Percentiles rank a stretch among this genome's conserved stretches.
Evolutionary conservation across 2,113 vertebrate genomes (phyloP).

Genomic region (Cisticola juncidis): DNA sequence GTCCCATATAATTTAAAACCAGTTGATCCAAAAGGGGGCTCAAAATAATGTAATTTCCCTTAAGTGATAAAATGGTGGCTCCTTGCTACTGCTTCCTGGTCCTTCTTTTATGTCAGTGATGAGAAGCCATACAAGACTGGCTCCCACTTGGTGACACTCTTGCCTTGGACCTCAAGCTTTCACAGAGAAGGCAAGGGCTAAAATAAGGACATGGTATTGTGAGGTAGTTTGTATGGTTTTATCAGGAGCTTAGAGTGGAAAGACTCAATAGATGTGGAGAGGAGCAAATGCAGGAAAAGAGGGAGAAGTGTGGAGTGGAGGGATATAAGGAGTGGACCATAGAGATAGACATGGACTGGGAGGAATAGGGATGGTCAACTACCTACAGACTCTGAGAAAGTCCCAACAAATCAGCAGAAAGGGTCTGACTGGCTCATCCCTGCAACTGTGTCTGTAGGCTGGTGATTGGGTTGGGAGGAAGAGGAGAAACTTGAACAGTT

Average conservation of each 20-base stretch:
- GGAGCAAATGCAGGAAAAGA: neutral
- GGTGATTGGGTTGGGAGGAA: neutral
- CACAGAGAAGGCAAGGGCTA: neutral
- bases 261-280: neutral
- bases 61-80: neutral
- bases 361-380: neutral
- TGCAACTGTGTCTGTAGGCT: neutral
- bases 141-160: neutral
- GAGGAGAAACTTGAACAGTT: neutral
- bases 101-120: neutral
- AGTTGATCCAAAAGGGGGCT: neutral
- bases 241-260: neutral
- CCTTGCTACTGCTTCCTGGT: neutral
- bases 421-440: neutral
- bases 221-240: neutral
- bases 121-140: neutral
- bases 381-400: neutral
- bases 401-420: neutral
- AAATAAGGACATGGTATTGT: rapidly evolving
- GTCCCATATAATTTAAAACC: neutral
- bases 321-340: neutral
- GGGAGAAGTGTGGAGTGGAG: neutral
- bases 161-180: neutral
- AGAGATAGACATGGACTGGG: neutral
- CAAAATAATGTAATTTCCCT: neutral